A percentile compares a stretch with the other conserved stretches of the same genome.
Conservation (phyloP, 1,140 invertebrate genomes). For the Coenobita brevimanus region DNA sequence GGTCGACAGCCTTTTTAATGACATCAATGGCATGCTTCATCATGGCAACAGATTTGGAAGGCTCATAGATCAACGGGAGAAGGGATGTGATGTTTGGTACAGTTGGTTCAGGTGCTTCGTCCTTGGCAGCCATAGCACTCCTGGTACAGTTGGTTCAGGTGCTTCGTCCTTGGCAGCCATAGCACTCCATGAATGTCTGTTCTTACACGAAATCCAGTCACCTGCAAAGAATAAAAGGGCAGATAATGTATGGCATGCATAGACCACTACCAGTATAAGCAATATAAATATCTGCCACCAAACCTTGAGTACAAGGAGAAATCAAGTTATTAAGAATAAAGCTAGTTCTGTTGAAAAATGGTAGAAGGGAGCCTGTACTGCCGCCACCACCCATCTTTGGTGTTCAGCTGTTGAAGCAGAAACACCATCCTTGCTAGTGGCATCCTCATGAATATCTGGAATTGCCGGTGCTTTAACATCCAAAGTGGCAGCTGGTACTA, state of each 20-base stretch:
- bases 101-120: slow-evolving; percentile 19
- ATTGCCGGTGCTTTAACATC: neutral
- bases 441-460: slow-evolving; percentile 1
- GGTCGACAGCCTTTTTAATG: too few species aligned
- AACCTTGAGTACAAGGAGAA: too few species aligned
- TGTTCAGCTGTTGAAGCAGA: slow-evolving; percentile 26
- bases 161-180: too few species aligned
- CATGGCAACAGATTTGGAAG: too few species aligned
- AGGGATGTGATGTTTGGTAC: neutral
- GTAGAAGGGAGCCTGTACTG: neutral
- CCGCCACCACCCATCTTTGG: slow-evolving; percentile 1
- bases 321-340: neutral
- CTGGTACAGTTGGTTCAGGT: neutral
- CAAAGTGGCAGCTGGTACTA: too few species aligned
- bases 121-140: slow-evolving; percentile 7
- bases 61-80: too few species aligned
- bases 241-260: neutral
- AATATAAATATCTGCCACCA: too few species aligned
- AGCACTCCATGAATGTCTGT: neutral
- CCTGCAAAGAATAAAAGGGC: neutral
- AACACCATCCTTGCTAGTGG: neutral
- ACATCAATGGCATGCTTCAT: too few species aligned
- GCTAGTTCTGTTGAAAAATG: neutral
- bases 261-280: neutral
- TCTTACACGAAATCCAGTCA: slow-evolving; percentile 11